Evolutionary conservation across 2,888 invertebrate species (phyloP).

Genomic region (Gisinianus flammeolus): DNA sequence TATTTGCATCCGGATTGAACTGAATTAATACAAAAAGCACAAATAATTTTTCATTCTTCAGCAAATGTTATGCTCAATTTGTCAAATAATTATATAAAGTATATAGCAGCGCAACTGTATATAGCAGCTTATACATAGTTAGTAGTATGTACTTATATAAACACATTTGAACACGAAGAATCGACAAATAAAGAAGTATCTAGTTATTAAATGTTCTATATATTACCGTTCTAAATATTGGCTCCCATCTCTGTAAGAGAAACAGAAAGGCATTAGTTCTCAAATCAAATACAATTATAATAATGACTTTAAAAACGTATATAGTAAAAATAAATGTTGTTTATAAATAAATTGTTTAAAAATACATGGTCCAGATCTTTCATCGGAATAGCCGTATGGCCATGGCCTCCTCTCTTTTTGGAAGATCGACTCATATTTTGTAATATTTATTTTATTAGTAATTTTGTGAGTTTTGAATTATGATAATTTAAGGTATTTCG

Average conservation of each 20-base stretch:
- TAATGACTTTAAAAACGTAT: neutral
- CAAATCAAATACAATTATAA: neutral
- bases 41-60: neutral
- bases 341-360: neutral
- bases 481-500: too few relatives aligned
- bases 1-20: conserved; percentile 48
- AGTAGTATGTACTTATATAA: neutral
- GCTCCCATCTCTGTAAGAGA: conserved; percentile 43
- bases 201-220: neutral
- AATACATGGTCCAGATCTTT: conserved; percentile 42
- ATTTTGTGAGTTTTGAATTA: too few relatives aligned
- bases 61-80: neutral
- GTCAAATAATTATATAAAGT: neutral
- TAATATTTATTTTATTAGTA: neutral
- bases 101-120: neutral
- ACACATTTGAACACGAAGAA: neutral
- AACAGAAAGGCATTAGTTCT: neutral
- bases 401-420: too few relatives aligned
- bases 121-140: neutral
- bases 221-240: conserved; percentile 46
- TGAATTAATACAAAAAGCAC: conserved; percentile 21
- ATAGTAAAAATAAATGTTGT: neutral
- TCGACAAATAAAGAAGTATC: neutral
- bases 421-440: conserved; percentile 5
- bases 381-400: conserved; percentile 30